A percentile compares a stretch with the other conserved stretches of the same genome.
Evolutionary conservation across 2,113 vertebrate genomes (phyloP).

Genomic region (Mungos mungo): DNA sequence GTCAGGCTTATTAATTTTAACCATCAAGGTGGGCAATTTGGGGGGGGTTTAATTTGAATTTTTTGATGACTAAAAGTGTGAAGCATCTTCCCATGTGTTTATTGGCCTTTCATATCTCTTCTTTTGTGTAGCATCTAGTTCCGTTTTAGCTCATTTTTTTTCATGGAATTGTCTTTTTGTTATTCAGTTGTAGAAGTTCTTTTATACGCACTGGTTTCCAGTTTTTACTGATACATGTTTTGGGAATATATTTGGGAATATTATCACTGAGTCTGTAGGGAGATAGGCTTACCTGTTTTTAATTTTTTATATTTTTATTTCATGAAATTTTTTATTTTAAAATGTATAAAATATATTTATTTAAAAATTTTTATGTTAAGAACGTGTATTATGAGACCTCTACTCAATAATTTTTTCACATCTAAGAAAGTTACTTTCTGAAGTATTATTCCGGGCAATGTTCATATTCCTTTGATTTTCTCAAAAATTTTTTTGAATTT

Average conservation of each 20-base stretch:
- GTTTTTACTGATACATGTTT: background rate
- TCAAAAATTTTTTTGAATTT: background rate
- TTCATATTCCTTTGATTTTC: background rate
- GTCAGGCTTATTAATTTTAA: background rate
- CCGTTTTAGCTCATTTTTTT: background rate
- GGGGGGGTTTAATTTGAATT: background rate
- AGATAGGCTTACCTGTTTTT: background rate
- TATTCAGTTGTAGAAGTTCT: background rate
- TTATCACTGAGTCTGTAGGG: background rate
- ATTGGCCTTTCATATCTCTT: background rate
- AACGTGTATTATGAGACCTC: background rate
- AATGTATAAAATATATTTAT: background rate
- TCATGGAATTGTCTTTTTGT: background rate
- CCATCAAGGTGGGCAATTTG: background rate
- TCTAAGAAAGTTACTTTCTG: background rate
- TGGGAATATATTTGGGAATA: background rate
- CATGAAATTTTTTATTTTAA: background rate
- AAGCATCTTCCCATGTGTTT: background rate
- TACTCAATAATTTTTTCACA: background rate
- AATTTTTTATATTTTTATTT: background rate
- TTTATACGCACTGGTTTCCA: background rate
- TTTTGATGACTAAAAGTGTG: background rate
- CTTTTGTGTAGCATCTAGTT: background rate
- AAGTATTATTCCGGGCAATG: background rate
- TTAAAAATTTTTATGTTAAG: background rate